phyloP scores from a whole-genome alignment of 2,888 invertebrate genomes.

The Sarcophaga rosellei region DNA sequence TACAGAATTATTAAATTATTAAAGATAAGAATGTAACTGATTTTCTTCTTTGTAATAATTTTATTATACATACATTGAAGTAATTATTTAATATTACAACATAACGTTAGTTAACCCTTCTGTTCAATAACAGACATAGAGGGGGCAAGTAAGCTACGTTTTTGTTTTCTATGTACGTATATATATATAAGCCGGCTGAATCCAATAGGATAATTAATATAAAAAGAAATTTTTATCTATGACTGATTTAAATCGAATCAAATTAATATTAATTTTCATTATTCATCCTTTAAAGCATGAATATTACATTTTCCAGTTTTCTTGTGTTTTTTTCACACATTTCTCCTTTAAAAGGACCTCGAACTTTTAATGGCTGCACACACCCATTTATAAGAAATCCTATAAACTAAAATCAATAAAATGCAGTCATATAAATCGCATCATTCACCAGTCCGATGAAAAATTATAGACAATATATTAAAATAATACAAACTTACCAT shows the following conservation, averaged over 20 bases:
- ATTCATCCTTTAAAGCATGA: neutral
- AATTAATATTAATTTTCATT: no score
- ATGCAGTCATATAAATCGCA: slow-evolving; percentile 8
- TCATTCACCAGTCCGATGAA: no score
- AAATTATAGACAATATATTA: no score
- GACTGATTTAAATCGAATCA: no score
- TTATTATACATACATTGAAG: neutral
- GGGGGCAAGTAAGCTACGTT: neutral
- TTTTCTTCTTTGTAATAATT: neutral
- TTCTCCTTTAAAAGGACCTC: slow-evolving; percentile 50
- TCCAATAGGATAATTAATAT: neutral
- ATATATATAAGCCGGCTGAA: slow-evolving; percentile 5
- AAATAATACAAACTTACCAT: slow-evolving; percentile 84
- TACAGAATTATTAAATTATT: neutral
- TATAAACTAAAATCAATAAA: slow-evolving; percentile 64
- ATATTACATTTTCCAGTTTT: neutral
- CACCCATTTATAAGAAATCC: slow-evolving; percentile 60
- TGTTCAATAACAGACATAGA: neutral
- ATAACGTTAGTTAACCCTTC: no score
- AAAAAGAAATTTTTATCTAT: neutral
- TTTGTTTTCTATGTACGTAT: neutral
- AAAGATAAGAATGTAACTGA: slow-evolving; percentile 6
- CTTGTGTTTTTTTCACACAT: neutral
- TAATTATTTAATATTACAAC: no score
- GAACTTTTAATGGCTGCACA: slow-evolving; percentile 45